Percentiles rank a stretch among this genome's conserved stretches.
Conservation (phyloP, 2,113 vertebrate genomes). For the Oostethus manadensis region DNA sequence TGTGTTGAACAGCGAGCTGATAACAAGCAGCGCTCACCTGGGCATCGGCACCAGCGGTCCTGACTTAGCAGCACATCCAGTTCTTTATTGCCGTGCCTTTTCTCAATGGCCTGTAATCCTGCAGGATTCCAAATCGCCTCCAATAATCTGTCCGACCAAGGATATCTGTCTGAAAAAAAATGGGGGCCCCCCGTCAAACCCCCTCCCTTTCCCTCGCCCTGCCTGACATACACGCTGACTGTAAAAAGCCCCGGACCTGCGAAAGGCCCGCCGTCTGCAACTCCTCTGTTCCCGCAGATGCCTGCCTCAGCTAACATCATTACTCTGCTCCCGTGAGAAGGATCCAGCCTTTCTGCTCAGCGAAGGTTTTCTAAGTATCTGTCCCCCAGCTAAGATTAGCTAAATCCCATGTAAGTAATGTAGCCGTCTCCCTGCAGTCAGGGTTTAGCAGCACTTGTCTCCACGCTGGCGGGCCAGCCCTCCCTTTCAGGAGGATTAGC, state of each 20-base stretch:
- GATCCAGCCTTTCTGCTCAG: constrained; percentile 78
- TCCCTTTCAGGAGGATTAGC: constrained; percentile 81
- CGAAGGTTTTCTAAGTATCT: constrained; percentile 82
- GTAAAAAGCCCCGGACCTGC: constrained; percentile 62
- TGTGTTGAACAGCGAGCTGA: constrained; percentile 59
- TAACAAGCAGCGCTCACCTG: constrained; percentile 68
- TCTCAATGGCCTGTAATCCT: constrained; percentile 76
- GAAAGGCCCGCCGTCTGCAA: constrained; percentile 71
- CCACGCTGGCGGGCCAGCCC: constrained; percentile 76
- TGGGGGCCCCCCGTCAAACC: constrained; percentile 50
- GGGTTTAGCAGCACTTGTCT: constrained; percentile 80
- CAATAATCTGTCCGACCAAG: constrained; percentile 78
- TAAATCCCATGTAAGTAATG: constrained; percentile 85
- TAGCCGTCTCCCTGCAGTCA: constrained; percentile 81
- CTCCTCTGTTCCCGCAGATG: constrained; percentile 73
- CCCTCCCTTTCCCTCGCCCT: constrained; percentile 30
- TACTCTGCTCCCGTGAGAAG: constrained; percentile 79
- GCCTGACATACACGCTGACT: constrained; percentile 57
- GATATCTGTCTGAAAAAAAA: constrained; percentile 57
- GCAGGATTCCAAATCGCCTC: constrained; percentile 75
- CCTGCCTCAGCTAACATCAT: constrained; percentile 81
- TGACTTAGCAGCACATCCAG: constrained; percentile 64
- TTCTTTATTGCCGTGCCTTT: constrained; percentile 68
- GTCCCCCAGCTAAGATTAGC: constrained; percentile 84
- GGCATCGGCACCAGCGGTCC: constrained; percentile 56